phyloP scores from a whole-genome alignment of 2,888 invertebrate genomes.

The Spodoptera exigua region DNA sequence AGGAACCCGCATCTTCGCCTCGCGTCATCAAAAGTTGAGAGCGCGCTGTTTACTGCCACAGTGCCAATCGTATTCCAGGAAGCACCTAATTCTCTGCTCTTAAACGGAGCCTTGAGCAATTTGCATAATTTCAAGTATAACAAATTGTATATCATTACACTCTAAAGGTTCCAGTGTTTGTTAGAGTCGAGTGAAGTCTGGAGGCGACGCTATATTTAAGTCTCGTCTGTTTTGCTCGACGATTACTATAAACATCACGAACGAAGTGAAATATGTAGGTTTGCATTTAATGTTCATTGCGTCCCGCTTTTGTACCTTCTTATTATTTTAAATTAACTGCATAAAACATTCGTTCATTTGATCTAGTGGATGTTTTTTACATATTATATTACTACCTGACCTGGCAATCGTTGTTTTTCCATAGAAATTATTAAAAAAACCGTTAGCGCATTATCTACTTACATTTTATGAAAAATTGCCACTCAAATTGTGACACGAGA shows the following conservation, averaged over 20 bases:
- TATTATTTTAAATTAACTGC: no score
- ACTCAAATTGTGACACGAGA: no score
- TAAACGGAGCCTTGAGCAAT: conserved; percentile 31
- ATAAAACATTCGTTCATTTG: no score
- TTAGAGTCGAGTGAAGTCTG: conserved; percentile 8
- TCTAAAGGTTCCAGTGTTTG: conserved; percentile 24
- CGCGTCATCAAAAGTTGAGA: not conserved
- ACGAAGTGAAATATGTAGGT: not conserved
- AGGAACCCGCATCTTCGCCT: not conserved
- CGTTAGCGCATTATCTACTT: no score
- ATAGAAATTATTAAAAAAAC: no score
- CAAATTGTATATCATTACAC: conserved; percentile 47
- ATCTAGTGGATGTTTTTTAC: no score
- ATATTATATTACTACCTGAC: no score
- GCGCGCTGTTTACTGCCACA: conserved; percentile 18
- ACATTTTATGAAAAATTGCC: no score
- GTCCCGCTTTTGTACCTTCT: no score
- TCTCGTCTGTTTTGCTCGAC: conserved; percentile 16
- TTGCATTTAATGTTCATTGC: no score
- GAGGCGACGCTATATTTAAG: conserved; percentile 24
- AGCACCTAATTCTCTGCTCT: conserved; percentile 40
- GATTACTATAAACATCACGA: conserved; percentile 16
- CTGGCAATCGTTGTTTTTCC: no score
- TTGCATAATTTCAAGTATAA: conserved; percentile 43
- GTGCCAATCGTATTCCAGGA: conserved; percentile 33